Conservation (phyloP, 2,888 invertebrate genomes). For the Arctia plantaginis region DNA sequence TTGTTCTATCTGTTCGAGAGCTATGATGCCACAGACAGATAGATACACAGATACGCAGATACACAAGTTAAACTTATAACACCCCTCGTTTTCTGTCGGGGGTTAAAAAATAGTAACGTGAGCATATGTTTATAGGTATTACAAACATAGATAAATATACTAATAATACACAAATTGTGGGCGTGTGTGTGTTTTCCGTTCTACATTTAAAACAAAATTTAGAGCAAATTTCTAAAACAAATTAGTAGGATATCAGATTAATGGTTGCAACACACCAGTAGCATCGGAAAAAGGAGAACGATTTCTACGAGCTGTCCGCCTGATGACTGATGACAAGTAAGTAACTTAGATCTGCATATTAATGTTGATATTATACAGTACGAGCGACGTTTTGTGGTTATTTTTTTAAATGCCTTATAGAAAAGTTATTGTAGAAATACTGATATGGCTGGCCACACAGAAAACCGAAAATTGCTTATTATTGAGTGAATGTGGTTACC, state of each 20-base stretch:
- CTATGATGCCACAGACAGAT: too few relatives aligned
- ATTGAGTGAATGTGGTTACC: too few relatives aligned
- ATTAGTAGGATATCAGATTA: slow-evolving; percentile 40
- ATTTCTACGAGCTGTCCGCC: background rate
- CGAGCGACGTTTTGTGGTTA: too few relatives aligned
- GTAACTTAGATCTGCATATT: background rate
- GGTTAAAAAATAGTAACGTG: too few relatives aligned
- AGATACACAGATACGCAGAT: too few relatives aligned
- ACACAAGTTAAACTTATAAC: too few relatives aligned
- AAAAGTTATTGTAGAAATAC: background rate
- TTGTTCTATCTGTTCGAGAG: too few relatives aligned
- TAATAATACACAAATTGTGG: background rate
- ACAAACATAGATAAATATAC: background rate
- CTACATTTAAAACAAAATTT: slow-evolving; percentile 39
- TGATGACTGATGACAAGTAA: background rate
- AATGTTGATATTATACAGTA: background rate
- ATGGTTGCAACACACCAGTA: slow-evolving; percentile 21
- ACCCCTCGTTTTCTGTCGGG: too few relatives aligned
- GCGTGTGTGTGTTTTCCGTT: slow-evolving; percentile 18
- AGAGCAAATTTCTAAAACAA: slow-evolving; percentile 52
- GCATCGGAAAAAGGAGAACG: background rate
- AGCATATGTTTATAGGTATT: background rate
- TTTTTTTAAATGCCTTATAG: too few relatives aligned
- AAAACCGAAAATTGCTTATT: too few relatives aligned
- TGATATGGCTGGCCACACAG: too few relatives aligned